Evolutionary conservation across 2,113 vertebrate species (phyloP).

Genomic region (Columba janthina): DNA sequence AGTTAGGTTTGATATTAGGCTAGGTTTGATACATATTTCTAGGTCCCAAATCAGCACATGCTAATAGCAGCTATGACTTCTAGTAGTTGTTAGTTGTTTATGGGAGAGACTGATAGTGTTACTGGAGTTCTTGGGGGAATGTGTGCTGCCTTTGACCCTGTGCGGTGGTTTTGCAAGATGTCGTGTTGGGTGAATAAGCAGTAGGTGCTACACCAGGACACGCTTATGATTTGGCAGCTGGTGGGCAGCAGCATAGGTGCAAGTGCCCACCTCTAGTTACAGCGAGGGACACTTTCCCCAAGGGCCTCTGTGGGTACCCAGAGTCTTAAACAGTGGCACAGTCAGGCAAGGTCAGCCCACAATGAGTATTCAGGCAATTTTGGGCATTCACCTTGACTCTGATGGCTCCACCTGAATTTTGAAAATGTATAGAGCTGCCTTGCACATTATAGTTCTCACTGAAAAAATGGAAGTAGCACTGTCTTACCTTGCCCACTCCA

Average conservation of each 20-base stretch:
- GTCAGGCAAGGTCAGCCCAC: background rate
- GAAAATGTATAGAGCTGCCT: background rate
- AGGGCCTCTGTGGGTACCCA: background rate
- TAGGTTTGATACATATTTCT: background rate
- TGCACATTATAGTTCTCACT: background rate
- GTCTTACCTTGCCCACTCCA: background rate
- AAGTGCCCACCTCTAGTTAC: background rate
- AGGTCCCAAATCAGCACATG: background rate
- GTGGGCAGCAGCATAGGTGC: background rate
- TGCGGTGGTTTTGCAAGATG: accelerated
- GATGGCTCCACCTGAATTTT: background rate
- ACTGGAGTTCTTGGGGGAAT: background rate
- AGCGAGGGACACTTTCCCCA: background rate
- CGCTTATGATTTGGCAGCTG: background rate
- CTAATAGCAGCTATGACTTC: background rate
- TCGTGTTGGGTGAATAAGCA: background rate
- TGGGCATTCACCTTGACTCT: background rate
- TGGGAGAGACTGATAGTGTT: background rate
- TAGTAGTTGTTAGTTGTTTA: background rate
- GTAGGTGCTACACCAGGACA: background rate
- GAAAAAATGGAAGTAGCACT: background rate
- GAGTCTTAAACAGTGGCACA: background rate
- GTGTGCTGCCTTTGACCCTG: background rate
- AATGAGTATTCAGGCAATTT: background rate
- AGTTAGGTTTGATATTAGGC: background rate